Evolutionary conservation across 2,797 vertebrate species (phyloP).

Genomic region (Gobio occitaniae): DNA sequence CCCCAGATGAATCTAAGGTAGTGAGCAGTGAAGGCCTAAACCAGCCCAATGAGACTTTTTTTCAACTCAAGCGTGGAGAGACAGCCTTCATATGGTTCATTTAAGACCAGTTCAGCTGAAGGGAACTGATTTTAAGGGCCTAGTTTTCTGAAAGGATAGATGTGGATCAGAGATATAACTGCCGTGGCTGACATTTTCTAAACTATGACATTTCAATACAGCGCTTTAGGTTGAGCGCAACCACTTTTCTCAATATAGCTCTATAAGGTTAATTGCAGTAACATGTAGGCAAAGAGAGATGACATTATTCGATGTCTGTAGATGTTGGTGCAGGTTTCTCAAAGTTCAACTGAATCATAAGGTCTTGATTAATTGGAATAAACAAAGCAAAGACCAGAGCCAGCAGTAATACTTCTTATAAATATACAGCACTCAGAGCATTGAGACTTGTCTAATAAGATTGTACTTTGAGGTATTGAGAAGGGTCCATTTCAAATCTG

Average conservation of each 20-base stretch:
- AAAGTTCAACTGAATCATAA: constrained; percentile 44
- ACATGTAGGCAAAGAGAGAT: constrained; percentile 53
- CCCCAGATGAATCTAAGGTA: constrained; percentile 20
- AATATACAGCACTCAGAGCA: constrained; percentile 2
- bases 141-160: constrained; percentile 56
- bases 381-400: constrained; percentile 18
- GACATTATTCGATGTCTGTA: constrained; percentile 30
- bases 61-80: constrained; percentile 34
- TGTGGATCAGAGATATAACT: constrained; percentile 53
- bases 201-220: constrained; percentile 63
- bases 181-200: constrained; percentile 61
- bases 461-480: constrained; percentile 18
- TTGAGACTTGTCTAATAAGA: constrained; percentile 5
- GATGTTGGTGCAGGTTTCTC: constrained; percentile 24
- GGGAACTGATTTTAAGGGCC: constrained; percentile 46
- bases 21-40: constrained; percentile 32
- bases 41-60: constrained; percentile 15
- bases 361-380: constrained; percentile 32
- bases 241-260: constrained; percentile 46
- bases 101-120: constrained; percentile 44
- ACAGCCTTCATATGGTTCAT: constrained; percentile 53
- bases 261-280: constrained; percentile 63
- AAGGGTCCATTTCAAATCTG: not conserved
- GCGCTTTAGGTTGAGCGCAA: constrained; percentile 42
- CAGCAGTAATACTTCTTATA: not conserved